Percentiles rank a stretch among this genome's conserved stretches.
Conservation (phyloP, 2,888 invertebrate species). For the Sarcophaga subvicina region DNA sequence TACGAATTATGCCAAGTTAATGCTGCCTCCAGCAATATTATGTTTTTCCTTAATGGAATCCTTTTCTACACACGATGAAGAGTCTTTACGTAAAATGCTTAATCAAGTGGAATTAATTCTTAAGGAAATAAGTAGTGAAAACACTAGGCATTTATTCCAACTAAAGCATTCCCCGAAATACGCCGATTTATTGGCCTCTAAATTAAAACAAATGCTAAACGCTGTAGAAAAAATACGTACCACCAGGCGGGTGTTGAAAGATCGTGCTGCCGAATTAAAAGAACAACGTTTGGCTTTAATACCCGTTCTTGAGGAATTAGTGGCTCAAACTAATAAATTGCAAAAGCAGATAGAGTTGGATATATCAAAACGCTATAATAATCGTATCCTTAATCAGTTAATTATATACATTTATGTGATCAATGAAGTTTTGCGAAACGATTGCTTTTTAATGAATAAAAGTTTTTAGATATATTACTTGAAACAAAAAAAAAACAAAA, state of each 20-base stretch:
- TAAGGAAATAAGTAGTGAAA: conserved; percentile 86
- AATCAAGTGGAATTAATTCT: conserved; percentile 83
- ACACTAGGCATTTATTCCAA: conserved; percentile 88
- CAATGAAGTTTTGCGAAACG: not conserved
- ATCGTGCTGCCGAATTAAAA: conserved; percentile 84
- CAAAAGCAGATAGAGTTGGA: conserved; percentile 93
- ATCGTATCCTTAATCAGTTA: conserved; percentile 87
- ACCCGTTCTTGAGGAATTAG: conserved; percentile 87
- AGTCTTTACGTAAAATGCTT: conserved; percentile 77
- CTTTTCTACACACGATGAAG: conserved; percentile 78
- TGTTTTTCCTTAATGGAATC: conserved; percentile 80
- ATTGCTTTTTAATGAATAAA: not conserved
- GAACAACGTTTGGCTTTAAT: conserved; percentile 86
- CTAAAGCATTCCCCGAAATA: conserved; percentile 93
- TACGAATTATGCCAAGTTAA: conserved; percentile 88
- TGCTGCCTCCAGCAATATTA: conserved; percentile 78
- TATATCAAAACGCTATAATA: conserved; percentile 94
- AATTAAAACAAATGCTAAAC: conserved; percentile 89
- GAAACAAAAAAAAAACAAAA: no score
- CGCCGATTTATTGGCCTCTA: conserved; percentile 90
- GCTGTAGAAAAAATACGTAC: conserved; percentile 89
- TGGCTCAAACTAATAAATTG: conserved; percentile 89
- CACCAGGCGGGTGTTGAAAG: conserved; percentile 84
- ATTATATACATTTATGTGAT: not conserved
- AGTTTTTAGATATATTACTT: not conserved